Percentiles rank a stretch among this genome's conserved stretches.
Conservation (phyloP, 2,797 vertebrate species). For the Chelidonichthys spinosus region DNA sequence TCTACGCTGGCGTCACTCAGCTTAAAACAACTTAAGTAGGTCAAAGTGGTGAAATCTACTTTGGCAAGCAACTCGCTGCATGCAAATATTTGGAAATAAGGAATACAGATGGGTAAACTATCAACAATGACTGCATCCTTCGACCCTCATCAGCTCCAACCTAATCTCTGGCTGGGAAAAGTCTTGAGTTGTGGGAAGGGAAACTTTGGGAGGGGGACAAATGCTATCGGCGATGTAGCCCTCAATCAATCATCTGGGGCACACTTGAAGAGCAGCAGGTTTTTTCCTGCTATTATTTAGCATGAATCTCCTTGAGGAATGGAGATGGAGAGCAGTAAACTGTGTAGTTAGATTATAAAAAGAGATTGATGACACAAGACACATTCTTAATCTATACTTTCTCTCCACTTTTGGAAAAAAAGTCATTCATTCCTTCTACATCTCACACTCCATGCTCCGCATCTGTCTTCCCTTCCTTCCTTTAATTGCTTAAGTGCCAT, state of each 20-base stretch:
- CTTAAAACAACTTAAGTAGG: slow-evolving; percentile 77
- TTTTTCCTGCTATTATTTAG: slow-evolving; percentile 58
- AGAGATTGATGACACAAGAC: slow-evolving; percentile 61
- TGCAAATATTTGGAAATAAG: slow-evolving; percentile 72
- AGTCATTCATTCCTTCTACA: slow-evolving; percentile 43
- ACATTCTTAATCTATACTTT: slow-evolving; percentile 51
- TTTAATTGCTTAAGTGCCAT: slow-evolving; percentile 63
- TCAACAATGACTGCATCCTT: slow-evolving; percentile 54
- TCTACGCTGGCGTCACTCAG: slow-evolving; percentile 57
- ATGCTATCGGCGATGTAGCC: slow-evolving; percentile 38
- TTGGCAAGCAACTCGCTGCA: slow-evolving; percentile 55
- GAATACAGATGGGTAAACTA: slow-evolving; percentile 58
- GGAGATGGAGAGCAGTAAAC: slow-evolving; percentile 50
- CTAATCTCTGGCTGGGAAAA: slow-evolving; percentile 62
- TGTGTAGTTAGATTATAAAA: slow-evolving; percentile 58
- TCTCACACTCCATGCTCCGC: slow-evolving; percentile 23
- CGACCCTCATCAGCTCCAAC: slow-evolving; percentile 55
- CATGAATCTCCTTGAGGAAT: slow-evolving; percentile 60
- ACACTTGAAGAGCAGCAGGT: slow-evolving; percentile 42
- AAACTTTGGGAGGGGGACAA: slow-evolving; percentile 49
- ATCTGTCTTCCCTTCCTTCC: slow-evolving; percentile 34
- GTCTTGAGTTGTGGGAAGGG: slow-evolving; percentile 39
- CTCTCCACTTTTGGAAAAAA: slow-evolving; percentile 34
- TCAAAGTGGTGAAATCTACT: slow-evolving; percentile 71
- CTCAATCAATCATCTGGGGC: slow-evolving; percentile 61